phyloP scores from a whole-genome alignment of 2,888 invertebrate species.

The Trissonchulus latispiculum region DNA sequence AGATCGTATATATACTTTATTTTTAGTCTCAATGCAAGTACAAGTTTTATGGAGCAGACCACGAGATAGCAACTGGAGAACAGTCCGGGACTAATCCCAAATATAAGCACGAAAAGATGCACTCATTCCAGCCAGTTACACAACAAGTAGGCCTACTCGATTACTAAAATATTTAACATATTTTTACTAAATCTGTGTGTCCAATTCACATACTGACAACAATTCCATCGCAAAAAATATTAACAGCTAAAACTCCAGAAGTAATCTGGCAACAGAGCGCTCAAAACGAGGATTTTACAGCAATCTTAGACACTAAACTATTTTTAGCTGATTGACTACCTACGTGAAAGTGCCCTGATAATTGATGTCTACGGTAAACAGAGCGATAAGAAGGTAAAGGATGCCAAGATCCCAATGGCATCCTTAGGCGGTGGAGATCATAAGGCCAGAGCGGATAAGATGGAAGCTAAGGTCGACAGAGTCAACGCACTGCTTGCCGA shows the following conservation, averaged over 20 bases:
- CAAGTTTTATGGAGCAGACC: conserved; percentile 49
- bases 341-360: conserved; percentile 47
- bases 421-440: conserved; percentile 33
- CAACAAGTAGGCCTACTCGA: conserved; percentile 45
- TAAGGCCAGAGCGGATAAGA: conserved; percentile 31
- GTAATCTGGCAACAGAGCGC: neutral
- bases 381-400: conserved; percentile 35
- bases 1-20: no score
- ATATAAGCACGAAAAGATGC: conserved; percentile 48
- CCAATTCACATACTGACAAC: no score
- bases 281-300: neutral
- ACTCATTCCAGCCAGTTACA: conserved; percentile 48
- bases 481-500: conserved; percentile 32
- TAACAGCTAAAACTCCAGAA: conserved; percentile 23
- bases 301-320: neutral
- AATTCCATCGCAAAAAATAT: neutral
- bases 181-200: no score
- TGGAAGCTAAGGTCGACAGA: conserved; percentile 36
- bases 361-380: conserved; percentile 52
- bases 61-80: conserved; percentile 36
- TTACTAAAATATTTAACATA: no score
- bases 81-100: conserved; percentile 48
- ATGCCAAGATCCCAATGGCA: conserved; percentile 35
- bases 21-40: conserved; percentile 43
- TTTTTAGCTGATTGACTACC: conserved; percentile 47